A percentile compares a stretch with the other conserved stretches of the same genome.
phyloP scores from a whole-genome alignment of 92 coral and sea anemone genomes.

The Galaxea fascicularis region DNA sequence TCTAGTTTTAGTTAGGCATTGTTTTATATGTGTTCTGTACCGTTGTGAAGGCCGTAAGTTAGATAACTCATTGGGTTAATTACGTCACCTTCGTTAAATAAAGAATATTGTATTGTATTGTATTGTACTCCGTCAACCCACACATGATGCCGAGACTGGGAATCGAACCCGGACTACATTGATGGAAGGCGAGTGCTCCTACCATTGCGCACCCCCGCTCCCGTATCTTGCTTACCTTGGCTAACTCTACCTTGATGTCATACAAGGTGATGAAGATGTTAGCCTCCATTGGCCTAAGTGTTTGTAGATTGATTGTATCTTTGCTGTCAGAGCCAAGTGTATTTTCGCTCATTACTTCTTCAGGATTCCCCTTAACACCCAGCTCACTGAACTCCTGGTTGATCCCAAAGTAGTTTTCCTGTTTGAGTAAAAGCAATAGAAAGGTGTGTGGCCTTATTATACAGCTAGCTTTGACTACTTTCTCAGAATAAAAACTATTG shows the following conservation, averaged over 20 bases:
- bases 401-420: slow-evolving; percentile 98
- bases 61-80: no score
- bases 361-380: slow-evolving; percentile 30
- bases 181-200: no score
- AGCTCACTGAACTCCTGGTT: slow-evolving; percentile 87
- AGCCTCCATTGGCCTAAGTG: slow-evolving; percentile 92
- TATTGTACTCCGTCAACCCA: no score
- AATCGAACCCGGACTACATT: no score
- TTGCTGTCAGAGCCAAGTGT: background rate
- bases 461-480: background rate
- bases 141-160: no score
- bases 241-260: slow-evolving; percentile 88
- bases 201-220: background rate
- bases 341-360: slow-evolving; percentile 30
- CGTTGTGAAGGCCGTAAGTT: no score
- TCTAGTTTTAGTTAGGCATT: no score
- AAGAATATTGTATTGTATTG: no score
- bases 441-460: background rate
- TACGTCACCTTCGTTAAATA: no score
- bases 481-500: no score
- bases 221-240: slow-evolving; percentile 74
- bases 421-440: background rate
- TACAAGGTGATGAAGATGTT: slow-evolving; percentile 82
- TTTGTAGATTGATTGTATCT: slow-evolving; percentile 71
- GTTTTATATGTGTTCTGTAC: no score